Conservation (phyloP, 2,888 invertebrate genomes). For the Hypolimnas misippus region DNA sequence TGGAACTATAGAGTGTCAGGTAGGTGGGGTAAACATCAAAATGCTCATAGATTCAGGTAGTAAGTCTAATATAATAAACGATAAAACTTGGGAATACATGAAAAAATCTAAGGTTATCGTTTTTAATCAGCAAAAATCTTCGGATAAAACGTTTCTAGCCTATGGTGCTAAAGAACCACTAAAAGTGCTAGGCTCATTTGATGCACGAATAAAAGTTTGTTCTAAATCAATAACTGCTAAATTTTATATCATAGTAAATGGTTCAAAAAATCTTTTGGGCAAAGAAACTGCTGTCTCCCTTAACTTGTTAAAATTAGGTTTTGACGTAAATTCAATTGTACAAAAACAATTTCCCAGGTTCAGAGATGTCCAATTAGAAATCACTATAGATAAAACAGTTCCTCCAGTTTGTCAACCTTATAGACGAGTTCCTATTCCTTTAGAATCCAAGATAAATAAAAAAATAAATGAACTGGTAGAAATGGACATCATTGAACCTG, state of each 20-base stretch:
- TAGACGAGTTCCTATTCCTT: not conserved
- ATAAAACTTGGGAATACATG: slow-evolving; percentile 6
- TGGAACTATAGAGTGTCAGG: not conserved
- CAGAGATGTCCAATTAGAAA: not conserved
- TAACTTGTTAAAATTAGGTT: not conserved
- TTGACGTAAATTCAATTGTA: not conserved
- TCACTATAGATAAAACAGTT: not conserved
- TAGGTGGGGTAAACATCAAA: slow-evolving; percentile 29
- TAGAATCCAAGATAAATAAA: slow-evolving; percentile 14
- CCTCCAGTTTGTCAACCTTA: not conserved
- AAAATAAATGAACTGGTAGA: not conserved
- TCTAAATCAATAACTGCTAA: not conserved
- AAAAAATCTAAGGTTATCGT: not conserved
- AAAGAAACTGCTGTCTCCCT: not conserved
- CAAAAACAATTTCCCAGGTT: not conserved
- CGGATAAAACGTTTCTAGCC: not conserved
- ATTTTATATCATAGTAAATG: not conserved
- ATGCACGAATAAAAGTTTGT: not conserved
- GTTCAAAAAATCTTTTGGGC: not conserved
- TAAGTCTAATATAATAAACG: slow-evolving; percentile 3
- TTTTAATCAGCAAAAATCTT: not conserved
- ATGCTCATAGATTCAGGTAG: slow-evolving; percentile 42
- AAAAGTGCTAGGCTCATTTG: not conserved
- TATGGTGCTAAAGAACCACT: not conserved
- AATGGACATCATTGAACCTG: slow-evolving; percentile 44